A percentile compares a stretch with the other conserved stretches of the same genome.
Evolutionary conservation across 2,797 vertebrate genomes (phyloP).

Genomic region (Aphelocoma californica): DNA sequence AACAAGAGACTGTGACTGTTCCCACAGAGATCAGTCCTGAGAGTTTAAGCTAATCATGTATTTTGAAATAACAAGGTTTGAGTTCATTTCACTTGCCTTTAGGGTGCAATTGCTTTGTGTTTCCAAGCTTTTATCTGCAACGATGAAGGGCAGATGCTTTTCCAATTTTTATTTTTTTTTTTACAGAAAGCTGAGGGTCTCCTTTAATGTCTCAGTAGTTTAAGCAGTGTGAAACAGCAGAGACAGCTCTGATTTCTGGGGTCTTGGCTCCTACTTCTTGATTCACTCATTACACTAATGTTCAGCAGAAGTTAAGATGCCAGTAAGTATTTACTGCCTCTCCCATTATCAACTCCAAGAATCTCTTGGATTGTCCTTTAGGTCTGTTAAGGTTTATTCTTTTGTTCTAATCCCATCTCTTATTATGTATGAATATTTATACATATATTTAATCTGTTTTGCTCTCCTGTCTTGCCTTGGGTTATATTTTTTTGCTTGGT

Average conservation of each 20-base stretch:
- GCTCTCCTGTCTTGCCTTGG: constrained; percentile 36
- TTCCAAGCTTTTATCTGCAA: constrained; percentile 6
- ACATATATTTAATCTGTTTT: constrained; percentile 29
- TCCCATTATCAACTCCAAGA: background rate
- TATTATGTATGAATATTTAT: constrained; percentile 33
- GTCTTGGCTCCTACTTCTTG: background rate
- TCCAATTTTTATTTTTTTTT: background rate
- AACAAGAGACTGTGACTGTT: background rate
- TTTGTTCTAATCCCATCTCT: constrained; percentile 30
- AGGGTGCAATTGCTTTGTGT: background rate
- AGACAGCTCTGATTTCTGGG: background rate
- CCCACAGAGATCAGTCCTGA: background rate
- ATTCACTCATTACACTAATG: background rate
- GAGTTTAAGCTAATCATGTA: background rate
- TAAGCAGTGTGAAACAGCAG: background rate
- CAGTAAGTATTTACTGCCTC: background rate
- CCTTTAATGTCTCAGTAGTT: background rate
- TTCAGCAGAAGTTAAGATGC: constrained; percentile 29
- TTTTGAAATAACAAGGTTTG: constrained; percentile 25
- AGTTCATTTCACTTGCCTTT: constrained; percentile 21
- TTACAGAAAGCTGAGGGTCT: background rate
- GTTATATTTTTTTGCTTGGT: constrained; percentile 53
- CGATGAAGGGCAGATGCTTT: background rate
- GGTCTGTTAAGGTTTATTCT: background rate
- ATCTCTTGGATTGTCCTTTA: background rate